A percentile compares a stretch with the other conserved stretches of the same genome.
phyloP scores from a whole-genome alignment of 1,140 invertebrate genomes.

The Teleogryllus occipitalis region DNA sequence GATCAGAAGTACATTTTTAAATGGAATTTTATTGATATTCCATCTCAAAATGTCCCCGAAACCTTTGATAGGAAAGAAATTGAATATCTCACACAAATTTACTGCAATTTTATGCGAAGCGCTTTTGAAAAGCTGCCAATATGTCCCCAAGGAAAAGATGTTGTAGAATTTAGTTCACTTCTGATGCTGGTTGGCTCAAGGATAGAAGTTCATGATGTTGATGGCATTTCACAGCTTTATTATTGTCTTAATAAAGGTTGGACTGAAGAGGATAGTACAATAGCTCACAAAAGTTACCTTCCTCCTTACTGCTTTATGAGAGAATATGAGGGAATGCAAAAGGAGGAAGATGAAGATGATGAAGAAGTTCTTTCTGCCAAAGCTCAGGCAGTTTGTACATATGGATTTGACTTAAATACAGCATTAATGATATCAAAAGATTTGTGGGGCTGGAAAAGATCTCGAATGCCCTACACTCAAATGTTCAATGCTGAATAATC shows the following conservation, averaged over 20 bases:
- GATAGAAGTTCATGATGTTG: neutral
- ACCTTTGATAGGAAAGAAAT: neutral
- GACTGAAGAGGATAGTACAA: neutral
- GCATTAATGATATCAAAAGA: neutral
- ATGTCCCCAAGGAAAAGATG: neutral
- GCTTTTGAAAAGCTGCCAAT: neutral
- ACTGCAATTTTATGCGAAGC: neutral
- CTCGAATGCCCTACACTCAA: neutral
- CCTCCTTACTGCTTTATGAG: neutral
- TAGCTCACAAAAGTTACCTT: neutral
- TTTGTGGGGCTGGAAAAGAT: neutral
- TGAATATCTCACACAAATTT: neutral
- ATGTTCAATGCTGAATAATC: neutral
- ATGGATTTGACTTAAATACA: neutral
- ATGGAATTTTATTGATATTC: neutral
- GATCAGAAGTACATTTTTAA: neutral
- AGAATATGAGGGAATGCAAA: neutral
- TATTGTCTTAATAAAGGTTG: neutral
- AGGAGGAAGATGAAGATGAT: neutral
- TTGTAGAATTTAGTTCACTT: neutral
- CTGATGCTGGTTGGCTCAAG: neutral
- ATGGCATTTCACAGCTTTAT: neutral
- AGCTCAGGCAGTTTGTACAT: neutral
- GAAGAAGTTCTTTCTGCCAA: neutral
- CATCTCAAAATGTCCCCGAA: neutral